Base-by-base conservation (phyloP, 2,888 invertebrate species). In the Notocelia uddmanniana region DNA sequence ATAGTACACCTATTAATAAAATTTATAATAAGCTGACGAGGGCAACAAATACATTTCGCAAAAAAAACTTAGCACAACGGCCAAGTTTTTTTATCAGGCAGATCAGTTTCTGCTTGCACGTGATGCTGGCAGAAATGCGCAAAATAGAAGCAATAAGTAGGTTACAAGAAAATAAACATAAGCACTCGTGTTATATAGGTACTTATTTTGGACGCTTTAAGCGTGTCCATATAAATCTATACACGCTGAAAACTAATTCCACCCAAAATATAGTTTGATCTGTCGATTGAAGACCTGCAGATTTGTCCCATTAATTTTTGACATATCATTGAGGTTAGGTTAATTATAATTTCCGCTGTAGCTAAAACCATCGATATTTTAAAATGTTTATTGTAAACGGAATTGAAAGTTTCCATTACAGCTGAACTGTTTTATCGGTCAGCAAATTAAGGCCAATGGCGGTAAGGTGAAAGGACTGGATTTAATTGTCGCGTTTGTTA, bases 371-470 rank as follows among this genome's bases (percentile, higher is more conserved):
- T 37, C n/a, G 15, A 19, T 31, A 50, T 52, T 34, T 37, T 37
- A 21, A n/a, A 64, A 37, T 50, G 10, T 37, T 37, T 21, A 54
- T 64, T 23, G 10, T 50, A 50, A 54, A 41, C 59, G 52, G 66
- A 59, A 71, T 34, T 70, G 19, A 71, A 69, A 69, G 69, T 59
- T 60, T 21, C n/a, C 26, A 69, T 31, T 66, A 45, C 52, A 59
- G 41, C 21, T 59, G 45, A 66, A 41, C 13, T 41, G 66, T 71
- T 73, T 73, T 57, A 73, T 73, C 63, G 73, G 68, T 73, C 41
- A 63, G 26, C 63, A 63, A 23, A 80, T 79, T 77, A 77, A 81
- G 81, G 81, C 75, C 78, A 80, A 74, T 76, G 72, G 52, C 73
- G 75, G 69, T 73, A 64, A 62, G 74, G 74, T 75, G 76, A 77